These are phyloP conservation scores for Dasysyrphus albostriatus DNA, from an alignment of 2,888 invertebrate species.

Conservation along the genomic window DNA sequence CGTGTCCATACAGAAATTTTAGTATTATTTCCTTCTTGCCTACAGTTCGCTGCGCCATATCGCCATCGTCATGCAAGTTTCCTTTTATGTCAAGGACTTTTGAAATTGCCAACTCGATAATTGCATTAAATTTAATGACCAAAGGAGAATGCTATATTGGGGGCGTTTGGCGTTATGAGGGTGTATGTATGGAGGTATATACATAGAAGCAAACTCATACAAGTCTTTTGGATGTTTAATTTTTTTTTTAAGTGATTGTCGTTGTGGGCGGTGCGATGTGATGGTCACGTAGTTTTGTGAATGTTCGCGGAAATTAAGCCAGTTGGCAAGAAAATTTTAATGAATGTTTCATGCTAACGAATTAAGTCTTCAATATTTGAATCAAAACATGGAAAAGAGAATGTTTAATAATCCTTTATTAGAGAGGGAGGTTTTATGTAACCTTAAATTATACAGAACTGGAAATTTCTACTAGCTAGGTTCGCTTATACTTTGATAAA, in stretches of 20 bases:
- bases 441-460: neutral
- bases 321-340: conserved; percentile 5
- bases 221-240: conserved; percentile 3
- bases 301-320: conserved; percentile 13
- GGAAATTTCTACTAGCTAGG: neutral
- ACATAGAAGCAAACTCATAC: neutral
- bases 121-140: conserved; percentile 69
- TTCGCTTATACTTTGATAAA: neutral
- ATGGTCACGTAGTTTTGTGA: conserved; percentile 6
- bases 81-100: conserved; percentile 58
- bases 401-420: neutral
- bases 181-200: too few relatives aligned
- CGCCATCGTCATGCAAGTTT: conserved; percentile 9
- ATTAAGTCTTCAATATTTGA: neutral
- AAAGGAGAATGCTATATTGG: conserved; percentile 23
- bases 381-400: neutral
- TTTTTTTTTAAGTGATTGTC: conserved; percentile 7
- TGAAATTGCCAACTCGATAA: conserved; percentile 64
- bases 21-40: conserved; percentile 1
- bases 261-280: neutral
- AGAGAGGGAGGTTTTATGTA: neutral
- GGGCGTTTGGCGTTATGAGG: neutral
- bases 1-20: conserved; percentile 7
- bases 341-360: neutral
- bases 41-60: neutral